Evolutionary conservation across 2,888 invertebrate genomes (phyloP), one percentile per base, ranked within the genome.

Genomic region (Sussaba pulchella): DNA sequence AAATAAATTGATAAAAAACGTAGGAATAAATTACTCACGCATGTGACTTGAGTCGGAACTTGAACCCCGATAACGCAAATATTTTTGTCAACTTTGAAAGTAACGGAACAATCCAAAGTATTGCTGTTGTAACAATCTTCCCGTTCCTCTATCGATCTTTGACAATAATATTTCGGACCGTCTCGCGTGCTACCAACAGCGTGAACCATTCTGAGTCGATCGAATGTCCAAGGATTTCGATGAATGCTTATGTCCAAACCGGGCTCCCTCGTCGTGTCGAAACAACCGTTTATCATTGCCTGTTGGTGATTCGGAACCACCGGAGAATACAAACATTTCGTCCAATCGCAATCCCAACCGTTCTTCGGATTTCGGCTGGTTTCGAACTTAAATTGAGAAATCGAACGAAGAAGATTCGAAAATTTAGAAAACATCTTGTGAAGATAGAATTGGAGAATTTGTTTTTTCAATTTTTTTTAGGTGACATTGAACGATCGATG

Each of bases 51-150:
- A 3, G 96, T 95, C 1, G 96, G 96, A 77, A 96, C 96, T 94
- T 95, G 94, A 63, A 96, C 94, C 39, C 96, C 97, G 84, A 95
- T 94, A 59, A 97, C 94, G 89, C 96, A 96, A 86, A 97, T 96
- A 89, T 96, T 96, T 89, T 95, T 96, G 89, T 97, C 96, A 61
- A 96, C 97, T 88, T 95, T 95, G 91, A 97, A 97, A 1, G 96
- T 96, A 31, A 97, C 94, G 12, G 95, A 95, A 89, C 96, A 96
- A 90, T 97, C 97, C 61, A 97, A 93, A 26, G 95, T 95, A 85
- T 95, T 95, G 14, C 95, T 95, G 91, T 97, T 97, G 87, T 95
- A 94, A 87, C 96, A 96, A 89, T 96, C 96, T 0, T 95, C 95
- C 88, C 95, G 94, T 84, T 95, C 94, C 12, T 95, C 92, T 66